Evolutionary conservation across 2,888 invertebrate species (phyloP), one percentile per base, ranked within the genome.

Genomic region (Notodonta dromedarius): DNA sequence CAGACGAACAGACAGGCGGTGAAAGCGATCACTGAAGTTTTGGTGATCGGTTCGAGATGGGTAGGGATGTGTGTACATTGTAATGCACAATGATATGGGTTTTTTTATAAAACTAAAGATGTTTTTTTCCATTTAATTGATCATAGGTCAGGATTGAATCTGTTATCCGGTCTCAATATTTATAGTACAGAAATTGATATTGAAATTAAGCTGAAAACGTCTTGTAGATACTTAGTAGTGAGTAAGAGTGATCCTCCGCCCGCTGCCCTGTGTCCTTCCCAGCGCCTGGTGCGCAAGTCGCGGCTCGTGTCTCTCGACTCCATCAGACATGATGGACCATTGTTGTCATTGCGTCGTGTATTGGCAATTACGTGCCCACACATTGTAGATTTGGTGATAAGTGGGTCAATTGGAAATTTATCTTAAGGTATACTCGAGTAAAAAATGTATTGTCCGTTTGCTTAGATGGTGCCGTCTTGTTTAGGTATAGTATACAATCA

Each of bases 321-420:
- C 32, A 32, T 52, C 52, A 12, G 52, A 11, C 32, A 67, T 80
- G 76, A 82, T 77, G 73, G 75, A 66, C 76, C 72, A 80, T 82
- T 82, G 82, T 82, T 76, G 79, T 82, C 73, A 72, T 72, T 73
- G 57, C 51, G 63, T 57, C 65, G 64, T 69, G 79, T 74, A 55
- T 59, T 66, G 58, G 63, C 62, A 71, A 70, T 75, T 71, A 69
- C 63, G 63, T 57, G 48, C 56, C 62, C 48, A 12, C 54, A 57
- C 59, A n/a, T 52, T 58, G 52, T 58, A 57, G 39, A 42, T 57
- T 57, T 57, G 54, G 57, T 52, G 39, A 53, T 52, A 24, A 24
- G 24, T 24, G 32, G 32, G 32, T n/a, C 16, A 50, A 9, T 50
- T 14, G 50, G 4, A 50, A 50, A 50, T 50, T 16, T 50, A 50